Percentiles rank a stretch among this genome's conserved stretches.
These are phyloP conservation scores for Lethenteron reissneri DNA, from an alignment of 2,113 vertebrate genomes.

Conservation along the genomic window DNA sequence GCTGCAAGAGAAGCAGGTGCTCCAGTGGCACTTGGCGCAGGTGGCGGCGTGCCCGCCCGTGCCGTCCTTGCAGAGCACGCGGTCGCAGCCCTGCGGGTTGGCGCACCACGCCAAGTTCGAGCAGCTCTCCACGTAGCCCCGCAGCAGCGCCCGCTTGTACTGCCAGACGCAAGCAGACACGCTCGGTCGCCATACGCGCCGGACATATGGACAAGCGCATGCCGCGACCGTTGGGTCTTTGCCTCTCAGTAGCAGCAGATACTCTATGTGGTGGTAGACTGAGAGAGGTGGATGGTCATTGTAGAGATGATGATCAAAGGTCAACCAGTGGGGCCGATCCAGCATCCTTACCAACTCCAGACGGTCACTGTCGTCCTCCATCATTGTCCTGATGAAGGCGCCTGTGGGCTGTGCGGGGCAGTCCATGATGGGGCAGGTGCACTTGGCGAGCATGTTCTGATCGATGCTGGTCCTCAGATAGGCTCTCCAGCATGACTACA, in stretches of 20 bases:
- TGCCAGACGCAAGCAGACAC: constrained; percentile 15
- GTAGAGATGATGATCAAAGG: too few relatives aligned
- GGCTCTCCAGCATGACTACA: constrained; percentile 72
- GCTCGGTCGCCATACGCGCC: too few relatives aligned
- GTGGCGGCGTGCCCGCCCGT: constrained; percentile 46
- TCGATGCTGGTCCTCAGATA: constrained; percentile 74
- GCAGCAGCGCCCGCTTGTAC: constrained; percentile 64
- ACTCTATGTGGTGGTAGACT: too few relatives aligned
- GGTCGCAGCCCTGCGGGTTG: constrained; percentile 86
- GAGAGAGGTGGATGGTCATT: too few relatives aligned
- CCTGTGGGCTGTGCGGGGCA: constrained; percentile 68
- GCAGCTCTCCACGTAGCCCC: constrained; percentile 71
- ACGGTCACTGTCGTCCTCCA: too few relatives aligned
- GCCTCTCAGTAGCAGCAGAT: too few relatives aligned
- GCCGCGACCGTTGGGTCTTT: too few relatives aligned
- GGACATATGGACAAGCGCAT: too few relatives aligned
- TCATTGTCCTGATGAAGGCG: constrained; percentile 31
- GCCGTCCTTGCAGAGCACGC: constrained; percentile 70
- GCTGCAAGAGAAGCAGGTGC: constrained; percentile 80
- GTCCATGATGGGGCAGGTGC: constrained; percentile 76
- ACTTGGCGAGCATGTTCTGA: constrained; percentile 68
- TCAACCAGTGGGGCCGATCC: too few relatives aligned
- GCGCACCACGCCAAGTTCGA: constrained; percentile 96
- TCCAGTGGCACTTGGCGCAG: constrained; percentile 78
- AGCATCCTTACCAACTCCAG: too few relatives aligned